Percentiles rank a stretch among this genome's conserved stretches.
Evolutionary conservation across 1,140 invertebrate genomes (phyloP).

Genomic region (Anastrepha obliqua): DNA sequence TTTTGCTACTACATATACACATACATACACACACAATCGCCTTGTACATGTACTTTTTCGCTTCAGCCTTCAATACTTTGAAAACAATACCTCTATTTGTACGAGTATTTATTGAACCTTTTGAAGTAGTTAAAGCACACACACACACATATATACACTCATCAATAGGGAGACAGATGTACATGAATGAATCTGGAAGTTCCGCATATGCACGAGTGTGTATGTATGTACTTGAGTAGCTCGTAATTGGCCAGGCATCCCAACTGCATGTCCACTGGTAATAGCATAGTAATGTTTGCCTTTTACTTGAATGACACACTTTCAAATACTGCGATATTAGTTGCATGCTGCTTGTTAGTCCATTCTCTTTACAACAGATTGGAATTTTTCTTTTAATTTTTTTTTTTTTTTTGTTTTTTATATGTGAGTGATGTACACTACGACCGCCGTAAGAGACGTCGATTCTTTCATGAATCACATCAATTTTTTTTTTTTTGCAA

Average conservation of each 20-base stretch:
- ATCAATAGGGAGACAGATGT: background rate
- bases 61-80: background rate
- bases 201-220: background rate
- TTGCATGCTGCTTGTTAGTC: background rate
- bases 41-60: background rate
- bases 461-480: background rate
- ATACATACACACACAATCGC: background rate
- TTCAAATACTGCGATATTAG: background rate
- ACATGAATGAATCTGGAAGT: background rate
- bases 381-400: too few species aligned
- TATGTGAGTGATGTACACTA: too few species aligned
- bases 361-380: background rate
- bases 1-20: background rate
- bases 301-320: background rate
- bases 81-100: background rate
- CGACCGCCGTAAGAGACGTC: background rate
- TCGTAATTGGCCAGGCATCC: background rate
- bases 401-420: too few species aligned
- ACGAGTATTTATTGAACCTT: slow-evolving; percentile 10
- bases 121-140: background rate
- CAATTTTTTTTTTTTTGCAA: too few species aligned
- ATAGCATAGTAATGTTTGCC: background rate
- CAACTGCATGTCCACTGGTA: background rate
- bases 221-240: background rate
- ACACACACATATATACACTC: background rate